These are phyloP conservation scores for Pollenia amentaria DNA, from an alignment of 2,888 invertebrate species.

Conservation along the genomic window DNA sequence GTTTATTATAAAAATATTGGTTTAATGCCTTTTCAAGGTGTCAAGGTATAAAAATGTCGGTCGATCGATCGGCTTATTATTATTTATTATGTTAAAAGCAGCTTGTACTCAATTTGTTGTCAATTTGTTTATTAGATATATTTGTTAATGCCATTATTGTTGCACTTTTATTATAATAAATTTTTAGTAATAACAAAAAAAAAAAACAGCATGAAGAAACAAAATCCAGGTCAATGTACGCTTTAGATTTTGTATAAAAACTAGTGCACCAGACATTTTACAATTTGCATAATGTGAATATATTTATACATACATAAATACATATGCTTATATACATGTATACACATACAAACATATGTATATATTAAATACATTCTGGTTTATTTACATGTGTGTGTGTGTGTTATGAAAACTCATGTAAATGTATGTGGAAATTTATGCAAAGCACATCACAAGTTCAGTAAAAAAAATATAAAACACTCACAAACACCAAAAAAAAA, in stretches of 20 bases:
- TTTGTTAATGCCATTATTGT: constrained; percentile 33
- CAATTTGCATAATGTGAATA: constrained; percentile 64
- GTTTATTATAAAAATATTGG: constrained; percentile 25
- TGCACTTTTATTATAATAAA: constrained; percentile 23
- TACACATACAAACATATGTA: neutral
- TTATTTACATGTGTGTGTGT: neutral
- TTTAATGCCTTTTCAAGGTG: constrained; percentile 34
- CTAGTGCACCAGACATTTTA: constrained; percentile 66
- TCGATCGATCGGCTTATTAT: neutral
- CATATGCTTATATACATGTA: neutral
- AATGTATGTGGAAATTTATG: constrained; percentile 57
- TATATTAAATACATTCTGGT: neutral
- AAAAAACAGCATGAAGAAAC: neutral
- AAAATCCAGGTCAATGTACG: constrained; percentile 68
- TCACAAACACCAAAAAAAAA: constrained; percentile 13
- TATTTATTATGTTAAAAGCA: constrained; percentile 19
- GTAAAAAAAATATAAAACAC: constrained; percentile 10
- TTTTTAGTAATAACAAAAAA: neutral
- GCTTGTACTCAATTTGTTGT: constrained; percentile 58
- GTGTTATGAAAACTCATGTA: constrained; percentile 8
- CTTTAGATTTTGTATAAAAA: constrained; percentile 63
- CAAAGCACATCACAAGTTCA: constrained; percentile 70
- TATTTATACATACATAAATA: neutral
- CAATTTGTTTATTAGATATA: constrained; percentile 48
- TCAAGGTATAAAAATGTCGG: neutral